Evolutionary conservation across 1,140 invertebrate genomes (phyloP).

Genomic region (Heliothis subflexa): DNA sequence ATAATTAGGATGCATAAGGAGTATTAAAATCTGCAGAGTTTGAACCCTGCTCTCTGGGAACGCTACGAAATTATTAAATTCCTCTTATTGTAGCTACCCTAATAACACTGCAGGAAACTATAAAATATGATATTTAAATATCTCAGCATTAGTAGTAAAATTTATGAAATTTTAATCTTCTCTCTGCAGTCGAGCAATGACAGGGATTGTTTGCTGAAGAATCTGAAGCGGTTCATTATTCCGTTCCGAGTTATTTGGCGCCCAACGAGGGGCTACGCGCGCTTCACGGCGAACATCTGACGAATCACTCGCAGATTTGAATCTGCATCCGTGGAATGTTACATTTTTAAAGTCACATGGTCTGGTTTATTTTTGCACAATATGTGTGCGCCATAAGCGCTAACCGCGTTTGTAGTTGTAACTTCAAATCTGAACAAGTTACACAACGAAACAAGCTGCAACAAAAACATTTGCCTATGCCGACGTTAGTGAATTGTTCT

Average conservation of each 20-base stretch:
- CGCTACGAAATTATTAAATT: conserved; percentile 25
- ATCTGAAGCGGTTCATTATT: conserved; percentile 67
- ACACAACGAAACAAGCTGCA: conserved; percentile 80
- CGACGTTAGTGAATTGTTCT: conserved; percentile 86
- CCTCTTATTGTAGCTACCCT: conserved; percentile 8
- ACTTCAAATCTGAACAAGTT: conserved; percentile 72
- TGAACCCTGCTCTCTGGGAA: background rate
- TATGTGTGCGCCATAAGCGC: conserved; percentile 2
- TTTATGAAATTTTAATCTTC: conserved; percentile 62
- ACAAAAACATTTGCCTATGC: conserved; percentile 86
- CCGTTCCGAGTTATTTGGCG: conserved; percentile 66
- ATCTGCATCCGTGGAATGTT: conserved; percentile 46
- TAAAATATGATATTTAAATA: conserved; percentile 43
- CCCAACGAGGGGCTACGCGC: conserved; percentile 59
- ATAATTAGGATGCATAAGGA: conserved; percentile 35
- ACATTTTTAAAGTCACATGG: conserved; percentile 44
- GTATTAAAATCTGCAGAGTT: background rate
- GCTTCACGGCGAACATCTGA: conserved; percentile 56
- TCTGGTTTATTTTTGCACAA: background rate
- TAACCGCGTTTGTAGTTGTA: conserved; percentile 53
- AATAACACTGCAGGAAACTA: conserved; percentile 19
- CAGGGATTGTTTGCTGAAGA: conserved; percentile 64
- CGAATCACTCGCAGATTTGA: conserved; percentile 57
- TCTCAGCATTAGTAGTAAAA: conserved; percentile 46
- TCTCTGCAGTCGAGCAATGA: conserved; percentile 60